Conservation (phyloP, 2,888 invertebrate species). For the Prosopocoilus inquinatus region DNA sequence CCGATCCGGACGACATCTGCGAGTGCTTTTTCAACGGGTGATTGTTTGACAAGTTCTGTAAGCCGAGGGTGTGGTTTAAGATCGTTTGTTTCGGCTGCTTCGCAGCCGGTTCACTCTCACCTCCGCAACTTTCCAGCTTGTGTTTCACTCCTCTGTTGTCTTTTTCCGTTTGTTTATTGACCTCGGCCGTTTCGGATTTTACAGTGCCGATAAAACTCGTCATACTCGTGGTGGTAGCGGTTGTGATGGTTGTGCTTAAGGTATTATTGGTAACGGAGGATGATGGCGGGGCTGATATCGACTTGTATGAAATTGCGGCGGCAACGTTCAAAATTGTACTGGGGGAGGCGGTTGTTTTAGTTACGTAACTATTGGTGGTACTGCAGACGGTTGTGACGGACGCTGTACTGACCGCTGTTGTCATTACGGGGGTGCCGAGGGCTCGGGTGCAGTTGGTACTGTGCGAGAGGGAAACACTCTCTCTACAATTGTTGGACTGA, state of each 20-base stretch:
- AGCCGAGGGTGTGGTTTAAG: slow-evolving; percentile 41
- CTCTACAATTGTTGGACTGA: no score
- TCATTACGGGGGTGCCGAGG: no score
- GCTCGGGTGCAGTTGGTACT: no score
- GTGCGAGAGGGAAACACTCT: no score
- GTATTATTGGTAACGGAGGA: slow-evolving; percentile 8
- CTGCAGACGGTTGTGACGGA: no score
- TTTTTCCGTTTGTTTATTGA: not conserved
- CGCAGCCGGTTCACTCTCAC: slow-evolving; percentile 28
- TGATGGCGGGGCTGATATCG: not conserved
- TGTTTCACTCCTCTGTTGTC: slow-evolving; percentile 12
- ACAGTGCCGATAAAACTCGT: not conserved
- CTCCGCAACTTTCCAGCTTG: slow-evolving; percentile 10
- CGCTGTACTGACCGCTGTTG: no score
- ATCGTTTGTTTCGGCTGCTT: slow-evolving; percentile 41
- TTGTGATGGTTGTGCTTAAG: slow-evolving; percentile 9
- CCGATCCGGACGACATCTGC: slow-evolving; percentile 24
- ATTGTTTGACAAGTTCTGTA: slow-evolving; percentile 46
- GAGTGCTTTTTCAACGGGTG: slow-evolving; percentile 38
- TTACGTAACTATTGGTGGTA: no score
- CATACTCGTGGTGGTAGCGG: slow-evolving; percentile 1
- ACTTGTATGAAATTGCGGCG: no score
- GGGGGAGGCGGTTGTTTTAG: no score
- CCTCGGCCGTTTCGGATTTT: not conserved
- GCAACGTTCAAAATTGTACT: no score